A percentile compares a stretch with the other conserved stretches of the same genome.
Evolutionary conservation across 2,797 vertebrate genomes (phyloP).

Genomic region (Antennarius maculatus): DNA sequence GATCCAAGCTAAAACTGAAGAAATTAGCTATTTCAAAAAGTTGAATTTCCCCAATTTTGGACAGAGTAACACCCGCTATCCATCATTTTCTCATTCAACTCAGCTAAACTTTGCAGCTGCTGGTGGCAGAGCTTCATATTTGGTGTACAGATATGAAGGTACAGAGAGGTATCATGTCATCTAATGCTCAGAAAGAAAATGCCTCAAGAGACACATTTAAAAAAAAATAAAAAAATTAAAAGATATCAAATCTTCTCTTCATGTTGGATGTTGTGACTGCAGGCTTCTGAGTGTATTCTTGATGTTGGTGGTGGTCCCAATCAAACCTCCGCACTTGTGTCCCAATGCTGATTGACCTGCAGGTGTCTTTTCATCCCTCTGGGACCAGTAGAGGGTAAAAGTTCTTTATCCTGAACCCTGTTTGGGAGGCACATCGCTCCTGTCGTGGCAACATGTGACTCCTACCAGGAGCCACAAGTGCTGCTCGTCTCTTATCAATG

Average conservation of each 20-base stretch:
- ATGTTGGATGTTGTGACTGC: not conserved
- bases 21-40: no score
- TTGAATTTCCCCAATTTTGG: not conserved
- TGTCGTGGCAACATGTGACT: slow-evolving; percentile 59
- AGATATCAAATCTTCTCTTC: no score
- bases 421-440: slow-evolving; percentile 52
- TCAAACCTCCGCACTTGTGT: slow-evolving; percentile 49
- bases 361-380: slow-evolving; percentile 50
- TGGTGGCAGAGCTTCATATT: no score
- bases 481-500: slow-evolving; percentile 70
- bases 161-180: not conserved
- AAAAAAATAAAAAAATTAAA: not conserved
- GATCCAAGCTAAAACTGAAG: no score
- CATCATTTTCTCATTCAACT: not conserved
- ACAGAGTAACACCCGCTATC: not conserved
- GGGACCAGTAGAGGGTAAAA: slow-evolving; percentile 50
- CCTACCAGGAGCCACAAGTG: slow-evolving; percentile 64
- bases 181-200: not conserved
- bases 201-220: not conserved
- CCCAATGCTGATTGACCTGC: slow-evolving; percentile 67
- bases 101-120: no score
- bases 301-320: slow-evolving; percentile 23
- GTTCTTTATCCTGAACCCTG: slow-evolving; percentile 45
- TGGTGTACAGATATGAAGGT: not conserved
- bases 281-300: not conserved